Evolutionary conservation across 2,888 invertebrate genomes (phyloP).

Genomic region (Teinopalpus imperialis): DNA sequence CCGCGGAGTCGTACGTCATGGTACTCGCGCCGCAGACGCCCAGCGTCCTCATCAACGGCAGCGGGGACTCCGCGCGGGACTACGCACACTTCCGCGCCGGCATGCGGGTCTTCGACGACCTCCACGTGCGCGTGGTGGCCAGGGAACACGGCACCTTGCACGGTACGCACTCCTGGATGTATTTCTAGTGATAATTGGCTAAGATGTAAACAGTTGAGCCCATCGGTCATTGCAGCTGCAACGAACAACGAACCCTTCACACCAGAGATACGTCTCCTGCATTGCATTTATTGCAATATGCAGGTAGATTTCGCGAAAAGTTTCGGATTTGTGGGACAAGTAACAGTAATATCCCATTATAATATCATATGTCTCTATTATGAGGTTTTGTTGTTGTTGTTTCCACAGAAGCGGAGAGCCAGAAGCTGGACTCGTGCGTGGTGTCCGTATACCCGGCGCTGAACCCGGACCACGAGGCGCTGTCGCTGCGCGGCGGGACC

Average conservation of each 20-base stretch:
- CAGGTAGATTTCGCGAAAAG: no score
- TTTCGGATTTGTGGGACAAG: no score
- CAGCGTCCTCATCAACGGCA: slow-evolving; percentile 91
- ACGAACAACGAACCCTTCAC: no score
- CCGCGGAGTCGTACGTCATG: slow-evolving; percentile 92
- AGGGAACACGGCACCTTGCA: slow-evolving; percentile 37
- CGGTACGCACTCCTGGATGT: no score
- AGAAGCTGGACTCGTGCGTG: slow-evolving; percentile 95
- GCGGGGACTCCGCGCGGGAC: slow-evolving; percentile 90
- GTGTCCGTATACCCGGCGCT: slow-evolving; percentile 97
- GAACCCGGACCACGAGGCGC: slow-evolving; percentile 97
- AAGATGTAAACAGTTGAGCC: no score
- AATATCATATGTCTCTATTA: no score
- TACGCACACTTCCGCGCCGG: slow-evolving; percentile 93
- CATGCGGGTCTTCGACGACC: slow-evolving; percentile 93
- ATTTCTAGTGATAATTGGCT: no score
- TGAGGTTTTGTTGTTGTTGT: no score
- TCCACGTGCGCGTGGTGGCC: slow-evolving; percentile 85
- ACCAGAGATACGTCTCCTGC: no score
- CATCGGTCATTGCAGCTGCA: no score
- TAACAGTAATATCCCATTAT: no score
- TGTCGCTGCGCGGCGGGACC: slow-evolving; percentile 85
- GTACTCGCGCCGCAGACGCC: slow-evolving; percentile 93
- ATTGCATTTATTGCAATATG: no score
- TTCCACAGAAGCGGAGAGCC: slow-evolving; percentile 51